These are phyloP conservation scores for Cardinalis cardinalis DNA, from an alignment of 2,113 vertebrate genomes.

Conservation along the genomic window DNA sequence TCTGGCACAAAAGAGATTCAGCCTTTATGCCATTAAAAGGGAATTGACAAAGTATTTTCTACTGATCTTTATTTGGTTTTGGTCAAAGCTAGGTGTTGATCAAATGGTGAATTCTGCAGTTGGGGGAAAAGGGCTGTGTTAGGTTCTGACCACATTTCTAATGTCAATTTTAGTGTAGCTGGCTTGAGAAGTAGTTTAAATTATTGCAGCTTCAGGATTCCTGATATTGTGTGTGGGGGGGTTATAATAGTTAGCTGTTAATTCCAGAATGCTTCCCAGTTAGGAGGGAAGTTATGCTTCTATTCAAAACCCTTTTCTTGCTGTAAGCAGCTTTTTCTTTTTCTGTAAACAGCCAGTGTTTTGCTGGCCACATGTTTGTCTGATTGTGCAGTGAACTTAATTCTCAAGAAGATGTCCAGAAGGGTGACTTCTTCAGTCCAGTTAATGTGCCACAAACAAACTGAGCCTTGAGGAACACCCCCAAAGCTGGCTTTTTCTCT, in stretches of 20 bases:
- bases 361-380: background rate
- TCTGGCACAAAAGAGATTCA: background rate
- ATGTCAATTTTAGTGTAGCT: background rate
- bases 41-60: background rate
- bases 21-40: background rate
- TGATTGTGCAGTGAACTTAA: background rate
- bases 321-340: background rate
- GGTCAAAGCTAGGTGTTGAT: background rate
- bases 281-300: background rate
- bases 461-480: background rate
- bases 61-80: background rate
- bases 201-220: background rate
- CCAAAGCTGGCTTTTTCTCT: background rate
- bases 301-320: background rate
- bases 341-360: background rate
- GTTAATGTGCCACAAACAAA: background rate
- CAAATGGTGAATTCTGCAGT: background rate
- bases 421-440: background rate
- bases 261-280: background rate
- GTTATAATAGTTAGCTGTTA: background rate
- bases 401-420: background rate
- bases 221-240: background rate
- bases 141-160: background rate
- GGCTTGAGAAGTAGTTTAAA: background rate
- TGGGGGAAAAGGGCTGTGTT: background rate